Evolutionary conservation across 2,888 invertebrate species (phyloP).

Genomic region (Sinohyriopsis cumingii): DNA sequence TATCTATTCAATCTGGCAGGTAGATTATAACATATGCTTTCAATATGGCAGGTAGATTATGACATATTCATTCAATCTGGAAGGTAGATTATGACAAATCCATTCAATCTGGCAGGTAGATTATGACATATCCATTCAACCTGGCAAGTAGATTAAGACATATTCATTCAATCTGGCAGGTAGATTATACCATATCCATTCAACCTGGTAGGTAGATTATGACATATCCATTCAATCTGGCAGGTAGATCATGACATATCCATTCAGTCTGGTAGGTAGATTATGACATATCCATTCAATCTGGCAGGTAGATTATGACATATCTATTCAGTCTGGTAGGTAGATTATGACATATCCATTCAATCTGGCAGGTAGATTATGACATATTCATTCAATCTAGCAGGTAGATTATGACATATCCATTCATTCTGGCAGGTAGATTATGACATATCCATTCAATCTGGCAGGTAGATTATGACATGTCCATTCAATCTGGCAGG

Average conservation of each 20-base stretch:
- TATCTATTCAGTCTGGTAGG: slow-evolving; percentile 69
- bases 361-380: slow-evolving; percentile 70
- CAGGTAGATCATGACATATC: slow-evolving; percentile 58
- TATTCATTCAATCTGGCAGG: slow-evolving; percentile 69
- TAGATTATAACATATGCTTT: slow-evolving; percentile 25
- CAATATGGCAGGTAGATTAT: slow-evolving; percentile 69
- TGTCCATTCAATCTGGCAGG: slow-evolving; percentile 69
- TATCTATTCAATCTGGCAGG: slow-evolving; percentile 69
- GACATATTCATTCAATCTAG: slow-evolving; percentile 58
- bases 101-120: slow-evolving; percentile 70
- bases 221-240: slow-evolving; percentile 59
- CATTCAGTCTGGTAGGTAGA: slow-evolving; percentile 70
- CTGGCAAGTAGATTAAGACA: slow-evolving; percentile 69
- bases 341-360: slow-evolving; percentile 26
- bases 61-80: slow-evolving; percentile 59
- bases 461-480: slow-evolving; percentile 69
- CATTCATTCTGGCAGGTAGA: slow-evolving; percentile 70
- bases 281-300: neutral
- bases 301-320: slow-evolving; percentile 69
- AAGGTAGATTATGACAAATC: slow-evolving; percentile 57
- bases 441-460: neutral
- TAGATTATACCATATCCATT: slow-evolving; percentile 24
- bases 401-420: slow-evolving; percentile 58
- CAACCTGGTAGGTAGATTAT: slow-evolving; percentile 70
- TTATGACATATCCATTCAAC: neutral